These are phyloP conservation scores for Emys orbicularis DNA, from an alignment of 2,797 vertebrate species.

Conservation along the genomic window DNA sequence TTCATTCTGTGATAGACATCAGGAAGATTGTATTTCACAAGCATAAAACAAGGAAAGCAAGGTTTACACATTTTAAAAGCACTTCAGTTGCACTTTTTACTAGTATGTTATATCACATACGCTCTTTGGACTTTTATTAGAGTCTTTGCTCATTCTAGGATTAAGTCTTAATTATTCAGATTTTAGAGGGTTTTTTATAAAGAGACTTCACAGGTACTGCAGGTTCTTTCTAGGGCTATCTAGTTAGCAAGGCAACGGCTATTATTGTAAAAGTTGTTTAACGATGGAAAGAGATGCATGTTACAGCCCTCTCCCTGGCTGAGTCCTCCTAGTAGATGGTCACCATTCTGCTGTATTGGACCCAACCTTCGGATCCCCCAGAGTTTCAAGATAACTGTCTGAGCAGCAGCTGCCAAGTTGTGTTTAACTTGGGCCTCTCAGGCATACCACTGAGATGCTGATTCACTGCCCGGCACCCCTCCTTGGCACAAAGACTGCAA, in stretches of 20 bases:
- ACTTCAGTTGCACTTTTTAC: neutral
- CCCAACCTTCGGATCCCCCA: neutral
- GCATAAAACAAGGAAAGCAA: slow-evolving; percentile 28
- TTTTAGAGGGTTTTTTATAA: neutral
- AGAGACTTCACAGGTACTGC: neutral
- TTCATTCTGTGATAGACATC: slow-evolving; percentile 57
- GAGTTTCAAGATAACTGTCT: neutral
- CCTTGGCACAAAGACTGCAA: neutral
- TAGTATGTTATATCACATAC: neutral
- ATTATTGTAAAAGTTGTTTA: neutral
- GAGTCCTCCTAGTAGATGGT: neutral
- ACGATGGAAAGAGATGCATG: neutral
- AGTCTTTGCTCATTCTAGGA: neutral
- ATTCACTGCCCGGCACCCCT: neutral
- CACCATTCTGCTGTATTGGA: neutral
- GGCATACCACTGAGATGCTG: neutral
- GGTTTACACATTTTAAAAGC: slow-evolving; percentile 19
- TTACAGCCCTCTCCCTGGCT: neutral
- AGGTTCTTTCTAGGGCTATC: neutral
- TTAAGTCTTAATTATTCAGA: neutral
- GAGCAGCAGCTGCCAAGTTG: neutral
- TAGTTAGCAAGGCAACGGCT: neutral
- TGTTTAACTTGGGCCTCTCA: neutral
- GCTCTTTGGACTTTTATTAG: neutral
- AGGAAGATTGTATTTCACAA: slow-evolving; percentile 57